phyloP scores from a whole-genome alignment of 2,113 vertebrate species.

The Notarius quadriscutis region DNA sequence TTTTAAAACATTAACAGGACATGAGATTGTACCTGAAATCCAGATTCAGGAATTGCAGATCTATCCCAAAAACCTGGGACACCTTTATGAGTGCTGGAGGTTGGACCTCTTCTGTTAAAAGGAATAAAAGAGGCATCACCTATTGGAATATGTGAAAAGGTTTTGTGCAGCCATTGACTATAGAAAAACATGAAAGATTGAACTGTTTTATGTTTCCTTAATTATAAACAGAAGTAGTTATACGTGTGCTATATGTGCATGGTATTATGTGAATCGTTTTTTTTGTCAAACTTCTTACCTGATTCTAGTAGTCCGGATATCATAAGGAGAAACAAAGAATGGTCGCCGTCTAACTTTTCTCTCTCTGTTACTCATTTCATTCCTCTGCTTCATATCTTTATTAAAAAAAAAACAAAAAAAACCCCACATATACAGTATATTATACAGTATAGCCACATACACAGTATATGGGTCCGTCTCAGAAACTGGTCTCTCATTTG shows the following conservation, averaged over 20 bases:
- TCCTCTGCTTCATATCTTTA: conserved; percentile 52
- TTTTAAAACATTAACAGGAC: background rate
- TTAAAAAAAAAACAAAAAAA: background rate
- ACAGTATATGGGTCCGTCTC: background rate
- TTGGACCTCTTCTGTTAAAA: conserved; percentile 26
- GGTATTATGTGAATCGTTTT: background rate
- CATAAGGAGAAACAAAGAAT: conserved; percentile 22
- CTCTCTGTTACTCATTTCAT: conserved; percentile 28
- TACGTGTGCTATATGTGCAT: background rate
- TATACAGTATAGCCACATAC: background rate
- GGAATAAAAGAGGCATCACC: background rate
- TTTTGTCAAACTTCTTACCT: conserved; percentile 8
- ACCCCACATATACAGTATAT: background rate
- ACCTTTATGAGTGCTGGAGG: conserved; percentile 1
- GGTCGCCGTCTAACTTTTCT: conserved; percentile 42
- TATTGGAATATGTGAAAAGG: background rate
- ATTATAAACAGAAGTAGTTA: background rate
- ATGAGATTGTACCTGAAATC: conserved; percentile 41
- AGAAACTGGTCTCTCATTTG: no score
- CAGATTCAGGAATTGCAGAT: conserved; percentile 35
- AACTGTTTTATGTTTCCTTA: background rate
- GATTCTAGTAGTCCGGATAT: conserved; percentile 17
- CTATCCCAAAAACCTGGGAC: conserved; percentile 51
- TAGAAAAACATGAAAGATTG: background rate
- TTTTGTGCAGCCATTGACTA: background rate